Evolutionary conservation across 2,797 vertebrate genomes (phyloP).

Genomic region (Ispidina lecontei): DNA sequence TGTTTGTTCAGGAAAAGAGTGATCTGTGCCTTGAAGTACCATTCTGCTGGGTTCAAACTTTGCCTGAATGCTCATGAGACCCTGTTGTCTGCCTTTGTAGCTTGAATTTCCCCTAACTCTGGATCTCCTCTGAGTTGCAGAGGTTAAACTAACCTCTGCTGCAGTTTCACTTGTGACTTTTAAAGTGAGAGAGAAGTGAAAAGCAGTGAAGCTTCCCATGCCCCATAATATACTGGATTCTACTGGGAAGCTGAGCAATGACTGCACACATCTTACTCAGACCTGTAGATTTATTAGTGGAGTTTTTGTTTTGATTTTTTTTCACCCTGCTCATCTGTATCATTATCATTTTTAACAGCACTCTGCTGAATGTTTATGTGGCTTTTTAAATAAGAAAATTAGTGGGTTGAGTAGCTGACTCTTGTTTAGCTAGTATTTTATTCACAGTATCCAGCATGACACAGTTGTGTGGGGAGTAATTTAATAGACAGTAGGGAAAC

Average conservation of each 20-base stretch:
- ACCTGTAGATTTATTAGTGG: not conserved
- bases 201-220: not conserved
- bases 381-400: constrained; percentile 42
- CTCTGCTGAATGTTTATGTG: constrained; percentile 15
- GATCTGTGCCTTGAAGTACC: not conserved
- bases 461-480: not conserved
- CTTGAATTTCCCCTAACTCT: not conserved
- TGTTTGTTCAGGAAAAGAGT: constrained; percentile 27
- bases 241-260: not conserved
- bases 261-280: not conserved
- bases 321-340: not conserved
- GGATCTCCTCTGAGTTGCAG: not conserved
- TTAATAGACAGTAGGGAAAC: not conserved
- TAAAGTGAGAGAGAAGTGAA: not conserved
- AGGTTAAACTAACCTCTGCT: not conserved
- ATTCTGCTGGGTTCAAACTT: constrained; percentile 3
- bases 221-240: not conserved
- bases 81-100: not conserved
- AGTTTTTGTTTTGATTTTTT: constrained; percentile 3
- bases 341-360: not conserved
- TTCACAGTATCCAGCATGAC: not conserved
- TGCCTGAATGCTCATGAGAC: constrained; percentile 26
- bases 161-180: not conserved
- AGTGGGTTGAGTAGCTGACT: not conserved
- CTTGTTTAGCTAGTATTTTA: constrained; percentile 17